Base-by-base conservation (phyloP, 2,888 invertebrate genomes). In the Stenoptilia bipunctidactyla region DNA sequence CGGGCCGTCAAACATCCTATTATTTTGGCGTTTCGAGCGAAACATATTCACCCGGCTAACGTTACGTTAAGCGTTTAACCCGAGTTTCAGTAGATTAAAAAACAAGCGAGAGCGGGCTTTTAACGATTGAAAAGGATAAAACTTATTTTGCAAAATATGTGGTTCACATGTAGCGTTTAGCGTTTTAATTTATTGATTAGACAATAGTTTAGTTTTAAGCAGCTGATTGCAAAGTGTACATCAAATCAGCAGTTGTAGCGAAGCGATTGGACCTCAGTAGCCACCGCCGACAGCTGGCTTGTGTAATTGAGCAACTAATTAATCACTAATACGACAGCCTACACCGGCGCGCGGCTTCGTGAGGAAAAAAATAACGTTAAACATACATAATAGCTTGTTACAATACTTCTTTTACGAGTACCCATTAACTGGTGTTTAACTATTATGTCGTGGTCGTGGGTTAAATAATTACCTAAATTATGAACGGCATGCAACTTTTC, bases 261-360 rank as follows among this genome's bases (percentile, higher is more conserved):
- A n/a, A n/a, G 62, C 66, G 56, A 6, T 25, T 25, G 9, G 5
- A 9, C 5, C 5, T 25, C 5, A 25, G 25, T 9, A 9, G 25
- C 25, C 25, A 9, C 25, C 51, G 49, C 64, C 64, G 62, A 55
- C 68, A n/a, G 55, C 58, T 63, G 62, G 67, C 72, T 68, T 50
- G 58, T 54, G 56, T 77, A 77, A 79, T 77, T 73, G 56, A 61
- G 63, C 68, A 66, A 69, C 69, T 54, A 66, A 76, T 76, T 74
- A 76, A 77, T 77, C 69, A 76, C 66, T 65, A 67, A 70, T 67
- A 62, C 66, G 76, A 73, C 75, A 71, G 66, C 58, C 56, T 50
- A 69, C 70, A 68, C 56, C 52, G 55, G 50, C 54, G 65, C 68
- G 55, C 52, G 55, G 50, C 54, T 65, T 65, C 64, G 61, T 55